These are phyloP conservation scores for Entomobrya multifasciata DNA, from an alignment of 2,888 invertebrate genomes.

Conservation along the genomic window DNA sequence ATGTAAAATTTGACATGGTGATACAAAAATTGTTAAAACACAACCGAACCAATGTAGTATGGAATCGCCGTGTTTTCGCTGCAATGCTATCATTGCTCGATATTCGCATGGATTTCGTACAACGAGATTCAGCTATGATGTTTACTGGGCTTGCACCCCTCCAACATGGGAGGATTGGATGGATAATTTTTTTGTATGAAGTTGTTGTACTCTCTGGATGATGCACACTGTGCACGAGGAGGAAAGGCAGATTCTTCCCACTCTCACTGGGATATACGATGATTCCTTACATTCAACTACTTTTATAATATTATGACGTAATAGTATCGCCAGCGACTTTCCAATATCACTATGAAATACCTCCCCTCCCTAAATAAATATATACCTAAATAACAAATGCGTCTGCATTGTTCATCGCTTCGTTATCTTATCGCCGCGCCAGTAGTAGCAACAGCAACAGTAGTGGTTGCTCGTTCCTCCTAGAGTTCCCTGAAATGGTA, in stretches of 20 bases:
- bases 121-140: too few relatives aligned
- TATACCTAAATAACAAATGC: neutral
- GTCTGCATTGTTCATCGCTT: conserved; percentile 39
- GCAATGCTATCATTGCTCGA: too few relatives aligned
- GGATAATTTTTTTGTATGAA: conserved; percentile 4
- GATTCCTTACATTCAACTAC: conserved; percentile 20
- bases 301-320: conserved; percentile 34
- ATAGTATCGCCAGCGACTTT: conserved; percentile 2
- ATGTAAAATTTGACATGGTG: too few relatives aligned
- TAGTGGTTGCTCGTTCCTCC: neutral
- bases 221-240: neutral
- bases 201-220: neutral
- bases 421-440: conserved; percentile 17
- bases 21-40: conserved; percentile 10
- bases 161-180: too few relatives aligned
- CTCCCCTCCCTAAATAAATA: too few relatives aligned
- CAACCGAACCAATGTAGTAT: neutral
- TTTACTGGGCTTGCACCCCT: too few relatives aligned
- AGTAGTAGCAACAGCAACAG: neutral
- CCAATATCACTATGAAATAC: neutral
- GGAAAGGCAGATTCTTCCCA: conserved; percentile 9
- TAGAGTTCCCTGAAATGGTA: conserved; percentile 45
- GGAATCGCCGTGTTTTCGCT: too few relatives aligned
- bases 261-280: conserved; percentile 34
- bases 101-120: too few relatives aligned